phyloP scores from a whole-genome alignment of 2,797 vertebrate species.

The Lerista edwardsae region DNA sequence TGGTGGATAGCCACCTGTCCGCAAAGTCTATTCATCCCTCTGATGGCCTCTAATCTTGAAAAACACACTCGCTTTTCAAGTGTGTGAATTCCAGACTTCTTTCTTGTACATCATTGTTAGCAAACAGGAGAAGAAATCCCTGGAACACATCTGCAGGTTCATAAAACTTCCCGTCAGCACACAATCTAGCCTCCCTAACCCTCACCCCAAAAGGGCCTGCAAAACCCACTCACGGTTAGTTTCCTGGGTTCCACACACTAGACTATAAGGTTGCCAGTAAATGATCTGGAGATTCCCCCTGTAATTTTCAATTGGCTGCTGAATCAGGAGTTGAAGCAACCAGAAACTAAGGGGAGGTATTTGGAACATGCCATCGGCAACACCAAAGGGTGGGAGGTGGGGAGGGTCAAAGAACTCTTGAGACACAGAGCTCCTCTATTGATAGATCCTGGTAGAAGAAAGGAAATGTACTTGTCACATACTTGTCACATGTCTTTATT shows the following conservation, averaged over 20 bases:
- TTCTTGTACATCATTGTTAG: background rate
- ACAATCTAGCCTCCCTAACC: too few species aligned
- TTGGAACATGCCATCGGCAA: background rate
- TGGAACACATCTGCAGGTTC: background rate
- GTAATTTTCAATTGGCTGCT: background rate
- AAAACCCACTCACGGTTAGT: background rate
- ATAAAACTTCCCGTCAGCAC: background rate
- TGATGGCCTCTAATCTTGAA: background rate
- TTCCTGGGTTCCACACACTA: background rate
- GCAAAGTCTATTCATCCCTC: background rate
- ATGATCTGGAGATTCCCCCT: too few species aligned
- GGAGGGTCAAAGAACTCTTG: too few species aligned
- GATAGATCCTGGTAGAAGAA: too few species aligned
- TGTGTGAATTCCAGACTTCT: background rate
- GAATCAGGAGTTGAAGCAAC: background rate
- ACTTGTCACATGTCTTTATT: too few species aligned
- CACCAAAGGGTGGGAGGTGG: too few species aligned
- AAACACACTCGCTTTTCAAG: background rate
- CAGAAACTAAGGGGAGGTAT: background rate
- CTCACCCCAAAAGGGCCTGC: background rate
- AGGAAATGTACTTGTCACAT: too few species aligned
- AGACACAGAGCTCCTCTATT: too few species aligned
- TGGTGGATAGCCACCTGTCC: background rate
- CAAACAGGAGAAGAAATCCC: background rate
- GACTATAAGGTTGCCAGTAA: background rate